phyloP scores from a whole-genome alignment of 2,888 invertebrate species.

The Gryllus longicercus region DNA sequence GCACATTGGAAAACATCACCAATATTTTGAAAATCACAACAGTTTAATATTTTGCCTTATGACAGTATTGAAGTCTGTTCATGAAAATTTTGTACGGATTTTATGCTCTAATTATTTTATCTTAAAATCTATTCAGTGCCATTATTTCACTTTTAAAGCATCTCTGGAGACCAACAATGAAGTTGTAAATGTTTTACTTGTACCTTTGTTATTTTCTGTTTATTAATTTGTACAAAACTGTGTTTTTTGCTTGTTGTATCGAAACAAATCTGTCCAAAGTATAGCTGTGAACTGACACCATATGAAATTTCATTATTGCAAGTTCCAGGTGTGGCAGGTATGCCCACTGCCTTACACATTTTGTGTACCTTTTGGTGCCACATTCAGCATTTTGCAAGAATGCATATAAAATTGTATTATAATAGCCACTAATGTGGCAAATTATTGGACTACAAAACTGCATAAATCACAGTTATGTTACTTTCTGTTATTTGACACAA shows the following conservation, averaged over 20 bases:
- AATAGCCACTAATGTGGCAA: neutral
- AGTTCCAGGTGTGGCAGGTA: neutral
- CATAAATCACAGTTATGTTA: constrained; percentile 12
- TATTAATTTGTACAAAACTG: neutral
- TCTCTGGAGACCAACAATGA: too few species aligned
- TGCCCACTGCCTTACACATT: neutral
- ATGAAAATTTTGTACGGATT: neutral
- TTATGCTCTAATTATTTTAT: neutral
- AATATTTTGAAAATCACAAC: too few species aligned
- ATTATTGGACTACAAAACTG: neutral
- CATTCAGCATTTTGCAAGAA: neutral
- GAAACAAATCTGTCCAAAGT: neutral
- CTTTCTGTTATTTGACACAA: constrained; percentile 26
- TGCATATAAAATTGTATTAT: neutral
- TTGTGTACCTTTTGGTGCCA: neutral
- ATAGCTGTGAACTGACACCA: neutral
- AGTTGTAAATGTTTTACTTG: too few species aligned
- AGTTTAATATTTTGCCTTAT: too few species aligned
- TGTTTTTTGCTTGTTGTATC: neutral
- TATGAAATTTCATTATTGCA: neutral
- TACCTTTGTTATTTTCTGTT: neutral
- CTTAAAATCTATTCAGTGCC: neutral
- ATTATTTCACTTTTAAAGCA: too few species aligned
- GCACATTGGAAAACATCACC: too few species aligned
- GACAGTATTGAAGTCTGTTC: neutral